Evolutionary conservation across 2,113 vertebrate species (phyloP), one percentile per base, ranked within the genome.

Genomic region (Bufo gargarizans): DNA sequence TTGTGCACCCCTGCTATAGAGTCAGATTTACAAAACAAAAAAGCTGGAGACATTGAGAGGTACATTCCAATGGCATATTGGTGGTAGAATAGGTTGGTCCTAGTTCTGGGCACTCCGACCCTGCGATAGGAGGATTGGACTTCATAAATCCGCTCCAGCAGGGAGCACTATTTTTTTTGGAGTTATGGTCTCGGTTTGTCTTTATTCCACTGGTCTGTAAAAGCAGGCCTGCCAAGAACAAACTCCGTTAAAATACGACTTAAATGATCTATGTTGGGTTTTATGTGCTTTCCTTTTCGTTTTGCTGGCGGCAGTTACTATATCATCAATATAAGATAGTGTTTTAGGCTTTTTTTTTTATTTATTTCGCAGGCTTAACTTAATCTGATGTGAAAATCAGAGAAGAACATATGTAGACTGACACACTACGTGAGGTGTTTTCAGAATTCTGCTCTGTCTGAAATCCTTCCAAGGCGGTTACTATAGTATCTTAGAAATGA

Each of bases 301-400:
- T 69, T 53, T 69, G 45, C 47, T 22, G 45, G 47, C 12, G 17
- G 45, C 61, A 53, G 6, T 69, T 19, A 53, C 63, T 53, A 22
- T 69, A 83, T 69, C 63, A 49, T 55, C 69, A 53, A 83, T 53
- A 69, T 33, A 19, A 59, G 22, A 22, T n/a, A 50, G 59, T 45
- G 20, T 65, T 20, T 65, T 43, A 22, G 65, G 22, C 43, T 61
- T 82, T 63, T 47, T 59, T 82, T 83, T 83, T 12, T 50, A 69
- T 59, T 83, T 65, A 65, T 49, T 83, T 83, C 4, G 2, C 67
- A 56, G 50, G 83, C 67, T 85, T 85, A 74, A 59, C 14, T 74
- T 72, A 58, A 85, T 85, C 83, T 72, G 50, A 85, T 85, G 69
- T 56, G 33, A 74, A 43, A 74, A 85, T 74, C 83, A 85, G 69